Evolutionary conservation across 2,113 vertebrate species (phyloP).

Genomic region (Canis aureus): DNA sequence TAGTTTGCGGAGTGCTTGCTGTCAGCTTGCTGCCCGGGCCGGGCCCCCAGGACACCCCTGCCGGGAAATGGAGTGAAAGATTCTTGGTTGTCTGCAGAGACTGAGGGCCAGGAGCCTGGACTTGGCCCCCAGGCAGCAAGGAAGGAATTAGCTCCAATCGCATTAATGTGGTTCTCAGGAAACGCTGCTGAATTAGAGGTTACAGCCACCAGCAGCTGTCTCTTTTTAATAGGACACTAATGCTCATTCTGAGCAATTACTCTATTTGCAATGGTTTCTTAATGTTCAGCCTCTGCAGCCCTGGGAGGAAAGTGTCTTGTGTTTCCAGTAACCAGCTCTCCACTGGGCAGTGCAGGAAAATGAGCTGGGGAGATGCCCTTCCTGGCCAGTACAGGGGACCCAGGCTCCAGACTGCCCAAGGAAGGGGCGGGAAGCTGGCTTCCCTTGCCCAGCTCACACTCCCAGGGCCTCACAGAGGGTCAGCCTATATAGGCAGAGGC

Average conservation of each 20-base stretch:
- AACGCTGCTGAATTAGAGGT: constrained; percentile 68
- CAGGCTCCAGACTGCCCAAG: rapidly evolving
- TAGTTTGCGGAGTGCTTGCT: too few species aligned
- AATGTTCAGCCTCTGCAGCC: constrained; percentile 72
- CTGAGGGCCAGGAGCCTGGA: background rate
- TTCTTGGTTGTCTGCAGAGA: background rate
- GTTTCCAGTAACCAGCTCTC: constrained; percentile 68
- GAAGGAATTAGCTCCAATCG: constrained; percentile 71
- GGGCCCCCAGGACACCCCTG: background rate
- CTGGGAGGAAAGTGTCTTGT: constrained; percentile 13
- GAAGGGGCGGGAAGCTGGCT: background rate
- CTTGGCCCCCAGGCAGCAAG: background rate
- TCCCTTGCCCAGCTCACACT: background rate
- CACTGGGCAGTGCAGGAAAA: background rate
- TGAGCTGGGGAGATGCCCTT: background rate
- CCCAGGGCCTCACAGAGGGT: too few species aligned
- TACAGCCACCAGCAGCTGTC: constrained; percentile 50
- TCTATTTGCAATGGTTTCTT: constrained; percentile 78
- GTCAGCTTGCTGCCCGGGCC: background rate
- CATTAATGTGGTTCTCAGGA: constrained; percentile 78
- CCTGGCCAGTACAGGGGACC: background rate
- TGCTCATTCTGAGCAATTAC: constrained; percentile 77
- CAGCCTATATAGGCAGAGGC: rapidly evolving
- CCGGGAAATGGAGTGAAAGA: background rate
- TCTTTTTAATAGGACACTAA: constrained; percentile 78